Evolutionary conservation across 2,888 invertebrate species (phyloP), one percentile per base, ranked within the genome.

Genomic region (Apodemia duryi): DNA sequence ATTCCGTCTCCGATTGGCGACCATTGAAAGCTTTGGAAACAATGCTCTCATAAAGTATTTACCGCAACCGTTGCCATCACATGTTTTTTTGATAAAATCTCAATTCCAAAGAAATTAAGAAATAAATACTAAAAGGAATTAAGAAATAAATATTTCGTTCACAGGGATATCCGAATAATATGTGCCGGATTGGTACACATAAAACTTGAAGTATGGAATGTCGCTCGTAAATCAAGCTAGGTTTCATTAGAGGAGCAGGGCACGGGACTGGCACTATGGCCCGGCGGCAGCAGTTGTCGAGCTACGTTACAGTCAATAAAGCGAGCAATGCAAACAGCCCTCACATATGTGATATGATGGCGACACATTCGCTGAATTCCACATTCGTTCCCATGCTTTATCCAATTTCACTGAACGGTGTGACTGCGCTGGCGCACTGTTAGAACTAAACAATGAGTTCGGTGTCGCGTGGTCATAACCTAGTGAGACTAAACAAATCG

Each of bases 321-420:
- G 84, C 83, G 81, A 88, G 83, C 88, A 84, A 91, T 90, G 88
- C 89, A 86, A 89, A 89, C 86, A 86, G 80, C 80, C 81, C 79
- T 77, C 79, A 78, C 74, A 32, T 57, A 13, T 21, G 21, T 21
- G 21, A 21, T 21, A 21, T 57, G 57, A 54, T 73, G 70, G 74
- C 78, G 80, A 79, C 77, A 81, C 81, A 82, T 79, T 77, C 80
- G 81, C 82, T 84, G 85, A 84, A 88, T 88, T 89, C 90, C 89
- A 76, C 78, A 73, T 77, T 79, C 75, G 87, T 91, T 91, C 91
- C 89, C 91, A 91, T 84, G 88, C 84, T 87, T 86, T 89, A 89
- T 91, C 88, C 88, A 83, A 89, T 90, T 91, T 88, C 90, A 89
- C 81, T 82, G 84, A 85, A 82, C 83, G 79, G 80, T 83, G 81